Conservation (phyloP, 2,113 vertebrate species). For the Tyrannus savana region DNA sequence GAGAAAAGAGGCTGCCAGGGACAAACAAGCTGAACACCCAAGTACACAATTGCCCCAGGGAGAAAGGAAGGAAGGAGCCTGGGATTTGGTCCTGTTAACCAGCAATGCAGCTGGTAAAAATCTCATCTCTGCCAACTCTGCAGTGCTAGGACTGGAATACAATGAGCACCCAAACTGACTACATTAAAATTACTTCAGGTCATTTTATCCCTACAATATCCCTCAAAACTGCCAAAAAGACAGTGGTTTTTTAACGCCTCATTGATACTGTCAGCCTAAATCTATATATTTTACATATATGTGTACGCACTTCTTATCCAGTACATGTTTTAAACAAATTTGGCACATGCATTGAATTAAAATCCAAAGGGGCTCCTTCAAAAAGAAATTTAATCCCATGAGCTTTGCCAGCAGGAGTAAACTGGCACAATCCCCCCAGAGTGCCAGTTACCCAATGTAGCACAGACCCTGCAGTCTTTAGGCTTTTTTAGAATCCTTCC, state of each 20-base stretch:
- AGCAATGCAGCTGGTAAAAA: neutral
- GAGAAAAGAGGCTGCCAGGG: neutral
- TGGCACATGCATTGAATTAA: neutral
- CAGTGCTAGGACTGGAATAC: neutral
- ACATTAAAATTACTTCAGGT: rapidly evolving
- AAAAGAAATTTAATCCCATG: neutral
- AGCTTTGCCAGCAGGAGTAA: neutral
- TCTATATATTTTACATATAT: neutral
- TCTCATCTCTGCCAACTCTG: neutral
- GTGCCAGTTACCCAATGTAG: neutral
- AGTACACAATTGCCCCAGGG: neutral
- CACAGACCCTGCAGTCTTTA: neutral
- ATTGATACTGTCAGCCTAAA: neutral
- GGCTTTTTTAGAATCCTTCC: neutral
- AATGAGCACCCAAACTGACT: neutral
- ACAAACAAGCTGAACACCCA: neutral
- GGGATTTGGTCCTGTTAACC: neutral
- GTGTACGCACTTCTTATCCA: neutral
- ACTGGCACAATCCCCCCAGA: neutral
- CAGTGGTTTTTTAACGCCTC: neutral
- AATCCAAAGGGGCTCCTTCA: neutral
- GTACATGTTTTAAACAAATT: neutral
- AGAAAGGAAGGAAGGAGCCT: neutral
- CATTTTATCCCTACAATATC: neutral
- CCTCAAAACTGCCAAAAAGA: neutral